Evolutionary conservation across 2,888 invertebrate genomes (phyloP).

Genomic region (Doris montereyensis): DNA sequence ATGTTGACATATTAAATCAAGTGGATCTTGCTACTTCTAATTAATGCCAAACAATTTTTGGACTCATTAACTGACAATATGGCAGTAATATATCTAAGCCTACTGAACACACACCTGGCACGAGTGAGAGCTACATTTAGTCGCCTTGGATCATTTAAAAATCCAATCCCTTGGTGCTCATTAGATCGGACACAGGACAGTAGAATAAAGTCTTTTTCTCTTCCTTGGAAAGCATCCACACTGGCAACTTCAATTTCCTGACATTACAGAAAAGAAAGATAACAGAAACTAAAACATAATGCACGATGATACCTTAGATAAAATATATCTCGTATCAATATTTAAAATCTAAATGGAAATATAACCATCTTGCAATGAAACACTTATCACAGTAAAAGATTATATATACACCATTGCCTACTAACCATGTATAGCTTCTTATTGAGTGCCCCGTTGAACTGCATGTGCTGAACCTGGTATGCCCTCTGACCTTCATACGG

Average conservation of each 20-base stretch:
- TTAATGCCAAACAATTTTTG: too few relatives aligned
- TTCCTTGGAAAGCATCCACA: conserved; percentile 99
- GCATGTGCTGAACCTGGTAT: conserved; percentile 97
- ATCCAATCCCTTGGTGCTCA: conserved; percentile 98
- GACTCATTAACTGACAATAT: too few relatives aligned
- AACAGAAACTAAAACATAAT: neutral
- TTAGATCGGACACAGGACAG: conserved; percentile 99
- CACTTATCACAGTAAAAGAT: neutral
- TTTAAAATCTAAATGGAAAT: neutral
- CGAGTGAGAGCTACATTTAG: conserved; percentile 98
- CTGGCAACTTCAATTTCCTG: conserved; percentile 97
- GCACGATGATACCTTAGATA: too few relatives aligned
- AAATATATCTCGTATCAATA: neutral
- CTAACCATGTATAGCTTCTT: conserved; percentile 87
- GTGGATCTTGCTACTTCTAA: too few relatives aligned
- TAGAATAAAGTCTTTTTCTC: conserved; percentile 99
- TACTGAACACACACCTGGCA: conserved; percentile 86
- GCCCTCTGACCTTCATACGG: conserved; percentile 99
- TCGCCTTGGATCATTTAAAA: conserved; percentile 96
- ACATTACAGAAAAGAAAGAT: neutral
- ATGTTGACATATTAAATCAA: too few relatives aligned
- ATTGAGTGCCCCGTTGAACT: conserved; percentile 96
- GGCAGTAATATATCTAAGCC: too few relatives aligned
- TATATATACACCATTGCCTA: too few relatives aligned
- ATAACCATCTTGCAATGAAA: neutral